Conservation (phyloP, 2,797 vertebrate species). For the Lophotriccus pileatus region DNA sequence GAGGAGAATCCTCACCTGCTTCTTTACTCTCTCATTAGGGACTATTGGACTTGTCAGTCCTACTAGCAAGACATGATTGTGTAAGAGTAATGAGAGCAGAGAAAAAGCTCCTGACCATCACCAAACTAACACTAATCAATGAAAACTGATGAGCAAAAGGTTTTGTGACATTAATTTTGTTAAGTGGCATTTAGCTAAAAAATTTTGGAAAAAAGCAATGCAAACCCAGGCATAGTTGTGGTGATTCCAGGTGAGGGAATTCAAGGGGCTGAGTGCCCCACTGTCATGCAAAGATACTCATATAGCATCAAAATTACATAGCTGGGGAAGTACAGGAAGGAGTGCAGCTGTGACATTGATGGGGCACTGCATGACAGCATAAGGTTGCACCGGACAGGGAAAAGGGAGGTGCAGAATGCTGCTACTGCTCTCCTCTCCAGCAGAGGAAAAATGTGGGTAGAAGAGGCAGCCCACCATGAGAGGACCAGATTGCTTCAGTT, state of each 20-base stretch:
- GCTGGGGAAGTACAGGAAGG: neutral
- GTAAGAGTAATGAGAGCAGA: neutral
- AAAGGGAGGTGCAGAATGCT: neutral
- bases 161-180: neutral
- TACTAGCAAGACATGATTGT: neutral
- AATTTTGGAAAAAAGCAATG: neutral
- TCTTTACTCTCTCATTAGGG: neutral
- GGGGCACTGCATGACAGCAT: neutral
- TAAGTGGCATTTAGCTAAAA: neutral
- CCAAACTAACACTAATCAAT: neutral
- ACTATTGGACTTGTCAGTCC: neutral
- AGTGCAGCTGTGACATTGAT: neutral
- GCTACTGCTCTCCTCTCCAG: neutral
- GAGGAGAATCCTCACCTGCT: neutral
- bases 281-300: neutral
- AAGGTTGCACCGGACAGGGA: neutral
- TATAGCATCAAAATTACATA: neutral
- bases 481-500: neutral
- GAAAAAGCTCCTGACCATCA: neutral
- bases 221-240: neutral
- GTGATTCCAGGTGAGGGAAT: neutral
- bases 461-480: neutral
- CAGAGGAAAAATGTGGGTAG: neutral
- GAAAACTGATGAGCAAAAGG: neutral
- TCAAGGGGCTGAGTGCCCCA: neutral